These are phyloP conservation scores for Acanthochromis polyacanthus DNA, from an alignment of 2,113 vertebrate species.

Conservation along the genomic window DNA sequence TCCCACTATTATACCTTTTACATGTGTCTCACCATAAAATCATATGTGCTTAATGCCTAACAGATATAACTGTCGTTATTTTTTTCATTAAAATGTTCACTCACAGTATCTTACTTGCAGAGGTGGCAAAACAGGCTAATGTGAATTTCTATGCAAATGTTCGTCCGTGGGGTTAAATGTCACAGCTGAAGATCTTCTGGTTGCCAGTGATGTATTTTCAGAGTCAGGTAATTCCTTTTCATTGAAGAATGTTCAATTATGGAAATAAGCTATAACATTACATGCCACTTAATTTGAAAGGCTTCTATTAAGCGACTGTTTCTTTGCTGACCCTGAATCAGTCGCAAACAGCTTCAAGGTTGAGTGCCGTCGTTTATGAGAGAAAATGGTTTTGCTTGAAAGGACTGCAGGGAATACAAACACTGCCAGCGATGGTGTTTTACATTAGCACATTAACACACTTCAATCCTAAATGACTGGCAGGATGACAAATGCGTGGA, in stretches of 20 bases:
- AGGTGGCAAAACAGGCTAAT: too few relatives aligned
- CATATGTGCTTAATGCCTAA: too few relatives aligned
- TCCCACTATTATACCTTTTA: too few relatives aligned
- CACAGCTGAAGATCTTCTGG: neutral
- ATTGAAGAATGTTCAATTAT: constrained; percentile 1
- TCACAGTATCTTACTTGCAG: too few relatives aligned
- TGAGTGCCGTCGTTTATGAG: constrained; percentile 12
- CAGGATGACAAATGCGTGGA: neutral
- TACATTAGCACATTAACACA: constrained; percentile 16
- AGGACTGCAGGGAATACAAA: constrained; percentile 11
- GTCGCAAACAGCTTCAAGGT: constrained; percentile 45
- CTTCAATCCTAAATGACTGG: constrained; percentile 41
- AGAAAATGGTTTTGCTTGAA: constrained; percentile 31
- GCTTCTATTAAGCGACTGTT: neutral
- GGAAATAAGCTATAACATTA: constrained; percentile 14
- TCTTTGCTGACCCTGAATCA: constrained; percentile 41
- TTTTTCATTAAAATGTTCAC: too few relatives aligned
- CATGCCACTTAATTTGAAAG: constrained; percentile 1
- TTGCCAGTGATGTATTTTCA: neutral
- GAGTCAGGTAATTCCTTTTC: constrained; percentile 5
- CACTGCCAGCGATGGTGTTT: neutral
- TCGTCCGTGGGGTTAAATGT: too few relatives aligned
- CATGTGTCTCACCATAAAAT: too few relatives aligned
- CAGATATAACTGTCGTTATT: too few relatives aligned
- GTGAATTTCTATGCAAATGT: too few relatives aligned